Base-by-base conservation (phyloP, 2,888 invertebrate species). In the Euplagia quadripunctaria region DNA sequence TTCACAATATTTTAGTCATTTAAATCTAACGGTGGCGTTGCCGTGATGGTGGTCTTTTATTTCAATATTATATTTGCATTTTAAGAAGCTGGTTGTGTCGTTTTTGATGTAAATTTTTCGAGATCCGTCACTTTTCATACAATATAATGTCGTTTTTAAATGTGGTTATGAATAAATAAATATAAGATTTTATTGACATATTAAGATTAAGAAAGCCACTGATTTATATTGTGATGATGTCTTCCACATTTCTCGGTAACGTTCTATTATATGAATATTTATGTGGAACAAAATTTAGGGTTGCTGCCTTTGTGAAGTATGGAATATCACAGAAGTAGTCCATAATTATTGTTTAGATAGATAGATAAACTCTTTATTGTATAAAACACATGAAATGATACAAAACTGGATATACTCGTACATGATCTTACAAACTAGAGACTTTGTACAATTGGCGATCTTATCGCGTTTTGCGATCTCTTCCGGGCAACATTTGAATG, bases 11-110 rank as follows among this genome's bases (percentile, higher is more conserved):
- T 82, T 80, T 70, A 64, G 66, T 71, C 43, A 12, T 31, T 61
- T 61, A 31, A 70, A 63, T 71, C 69, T 82, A 87, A 84, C 83
- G 85, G 87, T 84, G 81, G 31, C 31, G 31, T 31, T 31, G 31
- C 1, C 85, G 76, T 77, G 80, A 82, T 83, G 79, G 46, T 76
- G 76, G 52, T 58, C 64, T 72, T 79, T 80, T 81, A 79, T 79
- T 74, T 82, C 77, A 84, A 70, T 66, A 49, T 75, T 65, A 77
- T 77, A 83, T 83, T 84, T 84, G 79, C 82, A 83, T 82, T 75
- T 20, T n/a, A 55, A 78, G 79, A 77, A 79, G 80, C 78, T 81
- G 79, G 82, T 78, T 74, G 64, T 76, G 73, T 77, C 80, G 42
- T 72, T 81, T 46, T 63, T 66, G 49, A 65, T 64, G 31, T 64